These are phyloP conservation scores for Pangasius mekongensis DNA, from an alignment of 2,797 vertebrate genomes.

Conservation along the genomic window DNA sequence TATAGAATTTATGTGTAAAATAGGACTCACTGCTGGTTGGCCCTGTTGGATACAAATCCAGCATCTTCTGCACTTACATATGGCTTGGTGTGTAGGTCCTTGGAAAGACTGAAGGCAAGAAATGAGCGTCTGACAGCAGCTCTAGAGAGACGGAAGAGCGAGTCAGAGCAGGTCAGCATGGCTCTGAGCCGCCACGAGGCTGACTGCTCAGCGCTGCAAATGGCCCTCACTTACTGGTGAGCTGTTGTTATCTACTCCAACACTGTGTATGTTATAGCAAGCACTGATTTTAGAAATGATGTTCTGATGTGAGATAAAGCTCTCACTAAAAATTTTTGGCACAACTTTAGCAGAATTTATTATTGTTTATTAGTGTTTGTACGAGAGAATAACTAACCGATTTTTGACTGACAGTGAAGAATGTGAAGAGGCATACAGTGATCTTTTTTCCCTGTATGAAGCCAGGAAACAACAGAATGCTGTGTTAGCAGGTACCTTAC, in stretches of 20 bases:
- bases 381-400: slow-evolving; percentile 33
- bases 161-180: slow-evolving; percentile 80
- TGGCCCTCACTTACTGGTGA: slow-evolving; percentile 85
- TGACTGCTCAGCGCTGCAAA: slow-evolving; percentile 79
- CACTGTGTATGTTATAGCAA: neutral
- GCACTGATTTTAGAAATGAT: neutral
- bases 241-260: slow-evolving; percentile 8
- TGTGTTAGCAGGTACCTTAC: slow-evolving; percentile 62
- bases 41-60: neutral
- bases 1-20: neutral
- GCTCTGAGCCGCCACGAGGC: slow-evolving; percentile 79
- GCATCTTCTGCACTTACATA: neutral
- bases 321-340: neutral
- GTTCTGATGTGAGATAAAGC: neutral
- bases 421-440: slow-evolving; percentile 80
- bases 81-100: slow-evolving; percentile 69
- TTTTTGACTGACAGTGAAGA: slow-evolving; percentile 80
- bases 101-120: slow-evolving; percentile 80
- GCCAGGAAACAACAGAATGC: slow-evolving; percentile 65
- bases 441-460: slow-evolving; percentile 77
- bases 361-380: slow-evolving; percentile 13
- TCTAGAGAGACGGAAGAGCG: slow-evolving; percentile 80
- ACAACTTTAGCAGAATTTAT: neutral
- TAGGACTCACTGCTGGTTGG: neutral
- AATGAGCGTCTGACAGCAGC: slow-evolving; percentile 82